Conservation (phyloP, 2,113 vertebrate genomes). For the Pelvicachromis taeniatus region DNA sequence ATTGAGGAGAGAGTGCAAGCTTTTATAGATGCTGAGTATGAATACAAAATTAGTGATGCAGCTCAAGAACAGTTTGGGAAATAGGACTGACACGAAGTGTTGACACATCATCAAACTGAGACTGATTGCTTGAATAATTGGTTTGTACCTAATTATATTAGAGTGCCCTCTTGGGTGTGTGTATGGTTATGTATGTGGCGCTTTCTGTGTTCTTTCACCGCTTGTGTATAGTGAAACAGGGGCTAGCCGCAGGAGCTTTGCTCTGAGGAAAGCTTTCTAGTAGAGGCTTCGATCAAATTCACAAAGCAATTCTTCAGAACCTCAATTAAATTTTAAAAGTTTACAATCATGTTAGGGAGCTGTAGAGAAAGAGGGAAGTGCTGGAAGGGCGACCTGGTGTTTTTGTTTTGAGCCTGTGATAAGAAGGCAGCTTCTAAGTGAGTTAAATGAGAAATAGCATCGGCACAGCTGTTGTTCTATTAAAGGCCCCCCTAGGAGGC, state of each 20-base stretch:
- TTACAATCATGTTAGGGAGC: constrained; percentile 68
- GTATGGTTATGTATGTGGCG: constrained; percentile 46
- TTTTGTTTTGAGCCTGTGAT: constrained; percentile 59
- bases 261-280: constrained; percentile 45
- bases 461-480: constrained; percentile 73
- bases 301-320: constrained; percentile 46
- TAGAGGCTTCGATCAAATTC: constrained; percentile 57
- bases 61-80: constrained; percentile 61
- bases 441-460: constrained; percentile 72
- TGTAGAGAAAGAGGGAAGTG: constrained; percentile 28
- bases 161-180: constrained; percentile 52
- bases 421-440: constrained; percentile 66
- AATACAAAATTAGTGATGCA: constrained; percentile 55
- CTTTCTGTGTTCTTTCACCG: constrained; percentile 3
- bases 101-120: constrained; percentile 71
- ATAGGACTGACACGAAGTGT: constrained; percentile 60
- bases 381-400: constrained; percentile 51
- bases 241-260: constrained; percentile 10
- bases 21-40: constrained; percentile 39
- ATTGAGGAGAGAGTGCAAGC: constrained; percentile 30
- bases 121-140: constrained; percentile 73
- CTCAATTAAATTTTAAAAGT: constrained; percentile 68
- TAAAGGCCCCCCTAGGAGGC: constrained; percentile 60
- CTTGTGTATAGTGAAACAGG: constrained; percentile 6
- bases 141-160: constrained; percentile 70